phyloP scores from a whole-genome alignment of 1,140 invertebrate species.

The Caenorhabditis latens region DNA sequence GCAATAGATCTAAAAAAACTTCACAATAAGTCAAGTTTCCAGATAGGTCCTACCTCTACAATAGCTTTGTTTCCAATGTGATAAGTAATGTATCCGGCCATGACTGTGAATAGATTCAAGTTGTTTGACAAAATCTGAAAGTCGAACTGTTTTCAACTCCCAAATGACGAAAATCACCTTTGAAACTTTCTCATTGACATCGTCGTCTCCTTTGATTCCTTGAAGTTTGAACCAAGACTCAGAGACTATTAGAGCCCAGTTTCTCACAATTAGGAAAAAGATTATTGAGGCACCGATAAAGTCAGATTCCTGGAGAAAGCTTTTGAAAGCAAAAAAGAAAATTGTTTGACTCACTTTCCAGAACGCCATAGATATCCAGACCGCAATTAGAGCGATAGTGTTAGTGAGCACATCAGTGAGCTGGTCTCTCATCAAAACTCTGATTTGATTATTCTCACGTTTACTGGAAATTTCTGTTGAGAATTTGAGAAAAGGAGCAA shows the following conservation, averaged over 20 bases:
- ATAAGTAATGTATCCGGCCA: not conserved
- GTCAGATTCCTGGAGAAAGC: slow-evolving; percentile 15
- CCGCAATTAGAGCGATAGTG: slow-evolving; percentile 9
- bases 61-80: slow-evolving; percentile 28
- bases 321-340: not conserved
- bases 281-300: slow-evolving; percentile 43
- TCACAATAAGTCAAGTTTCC: not conserved
- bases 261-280: slow-evolving; percentile 35
- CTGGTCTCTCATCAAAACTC: slow-evolving; percentile 56
- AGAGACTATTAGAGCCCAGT: slow-evolving; percentile 41
- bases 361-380: not conserved
- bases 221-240: slow-evolving; percentile 51
- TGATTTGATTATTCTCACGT: slow-evolving; percentile 23
- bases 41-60: not conserved
- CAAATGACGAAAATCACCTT: not conserved
- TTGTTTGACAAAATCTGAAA: not conserved
- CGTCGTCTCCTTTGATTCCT: slow-evolving; percentile 10
- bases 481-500: not conserved
- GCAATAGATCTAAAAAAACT: slow-evolving; percentile 7
- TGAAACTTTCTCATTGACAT: slow-evolving; percentile 18
- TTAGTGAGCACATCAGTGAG: slow-evolving; percentile 50
- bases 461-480: slow-evolving; percentile 5
- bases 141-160: not conserved
- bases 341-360: slow-evolving; percentile 9
- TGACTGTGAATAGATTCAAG: not conserved